phyloP scores from a whole-genome alignment of 2,113 vertebrate species.

The Notarius lentiginosus region DNA sequence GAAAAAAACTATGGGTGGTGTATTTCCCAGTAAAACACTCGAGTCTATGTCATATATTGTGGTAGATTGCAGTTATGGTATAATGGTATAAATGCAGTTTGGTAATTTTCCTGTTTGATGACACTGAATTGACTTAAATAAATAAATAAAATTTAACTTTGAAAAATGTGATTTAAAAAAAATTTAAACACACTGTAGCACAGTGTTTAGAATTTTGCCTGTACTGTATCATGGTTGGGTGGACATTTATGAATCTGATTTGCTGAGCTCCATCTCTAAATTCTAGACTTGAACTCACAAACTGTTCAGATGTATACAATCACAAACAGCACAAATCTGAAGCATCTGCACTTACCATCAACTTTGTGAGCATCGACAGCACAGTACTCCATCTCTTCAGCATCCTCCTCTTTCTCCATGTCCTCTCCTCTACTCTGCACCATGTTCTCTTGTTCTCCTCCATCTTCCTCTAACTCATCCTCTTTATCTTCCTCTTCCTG shows the following conservation, averaged over 20 bases:
- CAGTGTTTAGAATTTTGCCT: neutral
- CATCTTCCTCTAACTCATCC: constrained; percentile 39
- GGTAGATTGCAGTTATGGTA: too few species aligned
- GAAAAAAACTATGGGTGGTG: too few species aligned
- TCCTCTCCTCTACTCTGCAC: constrained; percentile 33
- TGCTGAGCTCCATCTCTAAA: neutral
- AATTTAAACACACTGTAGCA: too few species aligned
- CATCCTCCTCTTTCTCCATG: constrained; percentile 28
- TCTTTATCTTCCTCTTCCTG: constrained; percentile 21
- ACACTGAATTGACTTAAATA: neutral
- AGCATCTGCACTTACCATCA: constrained; percentile 60
- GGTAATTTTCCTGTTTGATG: neutral
- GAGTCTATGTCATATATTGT: too few species aligned
- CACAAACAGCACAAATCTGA: neutral
- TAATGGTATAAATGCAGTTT: too few species aligned
- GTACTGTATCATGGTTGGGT: neutral
- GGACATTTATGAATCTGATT: neutral
- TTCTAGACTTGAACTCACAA: neutral
- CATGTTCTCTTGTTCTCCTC: neutral
- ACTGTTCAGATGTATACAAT: neutral
- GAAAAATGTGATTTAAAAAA: too few species aligned
- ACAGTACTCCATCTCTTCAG: constrained; percentile 41
- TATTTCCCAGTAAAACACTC: too few species aligned
- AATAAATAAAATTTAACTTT: neutral
- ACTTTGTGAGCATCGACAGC: constrained; percentile 48